Evolutionary conservation across 2,797 vertebrate species (phyloP).

Genomic region (Neomorphus geoffroyi): DNA sequence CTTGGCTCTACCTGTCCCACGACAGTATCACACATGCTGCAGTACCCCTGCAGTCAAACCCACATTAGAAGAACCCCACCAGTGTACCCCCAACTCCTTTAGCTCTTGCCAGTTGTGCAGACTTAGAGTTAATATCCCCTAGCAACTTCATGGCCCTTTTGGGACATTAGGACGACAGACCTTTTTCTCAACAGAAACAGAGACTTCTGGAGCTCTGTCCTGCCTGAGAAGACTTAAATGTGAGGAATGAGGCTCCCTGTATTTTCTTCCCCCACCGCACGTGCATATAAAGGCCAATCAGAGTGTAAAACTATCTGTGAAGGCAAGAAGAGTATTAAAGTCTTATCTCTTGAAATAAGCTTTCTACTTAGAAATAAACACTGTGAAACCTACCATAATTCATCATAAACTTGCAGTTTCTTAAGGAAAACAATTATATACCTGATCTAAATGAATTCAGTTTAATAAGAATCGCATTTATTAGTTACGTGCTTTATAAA

Average conservation of each 20-base stretch:
- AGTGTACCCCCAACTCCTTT: not conserved
- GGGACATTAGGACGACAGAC: not conserved
- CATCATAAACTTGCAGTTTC: not conserved
- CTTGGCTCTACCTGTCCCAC: not conserved
- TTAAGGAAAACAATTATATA: not conserved
- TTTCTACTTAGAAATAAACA: not conserved
- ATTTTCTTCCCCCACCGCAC: not conserved
- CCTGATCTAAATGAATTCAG: not conserved
- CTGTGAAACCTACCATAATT: not conserved
- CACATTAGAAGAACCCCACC: not conserved
- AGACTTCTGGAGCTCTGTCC: not conserved
- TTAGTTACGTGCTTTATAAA: not conserved
- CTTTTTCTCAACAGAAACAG: not conserved
- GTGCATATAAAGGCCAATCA: not conserved
- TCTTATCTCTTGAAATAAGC: not conserved
- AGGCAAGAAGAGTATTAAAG: not conserved
- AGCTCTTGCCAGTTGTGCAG: not conserved
- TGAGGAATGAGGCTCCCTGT: not conserved
- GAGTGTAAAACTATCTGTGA: not conserved
- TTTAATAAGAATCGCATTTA: constrained; percentile 3
- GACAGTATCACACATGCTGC: not conserved
- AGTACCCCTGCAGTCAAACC: not conserved
- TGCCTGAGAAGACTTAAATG: not conserved
- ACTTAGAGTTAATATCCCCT: not conserved
- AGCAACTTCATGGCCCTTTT: not conserved